Evolutionary conservation across 1,140 invertebrate genomes (phyloP).

Genomic region (Leptinotarsa undecemlineata): DNA sequence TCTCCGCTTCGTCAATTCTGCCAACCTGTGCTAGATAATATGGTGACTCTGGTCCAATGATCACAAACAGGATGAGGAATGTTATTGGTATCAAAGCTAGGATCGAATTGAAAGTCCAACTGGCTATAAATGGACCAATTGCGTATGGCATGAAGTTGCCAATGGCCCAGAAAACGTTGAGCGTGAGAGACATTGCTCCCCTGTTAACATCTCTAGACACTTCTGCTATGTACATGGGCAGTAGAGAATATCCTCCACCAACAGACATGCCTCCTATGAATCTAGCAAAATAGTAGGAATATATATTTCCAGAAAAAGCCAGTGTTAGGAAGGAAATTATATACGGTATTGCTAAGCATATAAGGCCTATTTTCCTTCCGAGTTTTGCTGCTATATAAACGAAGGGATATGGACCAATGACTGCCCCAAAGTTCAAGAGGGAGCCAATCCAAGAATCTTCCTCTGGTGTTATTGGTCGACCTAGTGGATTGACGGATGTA

Average conservation of each 20-base stretch:
- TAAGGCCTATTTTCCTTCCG: slow-evolving; percentile 55
- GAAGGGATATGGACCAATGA: slow-evolving; percentile 58
- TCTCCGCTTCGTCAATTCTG: slow-evolving; percentile 64
- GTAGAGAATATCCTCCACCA: slow-evolving; percentile 66
- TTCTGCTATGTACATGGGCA: slow-evolving; percentile 69
- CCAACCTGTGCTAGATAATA: slow-evolving; percentile 67
- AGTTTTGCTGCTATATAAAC: slow-evolving; percentile 51
- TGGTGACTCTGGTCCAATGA: slow-evolving; percentile 72
- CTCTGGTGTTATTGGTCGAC: slow-evolving; percentile 53
- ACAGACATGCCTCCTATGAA: slow-evolving; percentile 67
- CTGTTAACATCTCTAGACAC: slow-evolving; percentile 68
- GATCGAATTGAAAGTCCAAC: slow-evolving; percentile 57
- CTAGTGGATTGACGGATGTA: slow-evolving; percentile 44
- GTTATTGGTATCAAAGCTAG: slow-evolving; percentile 56
- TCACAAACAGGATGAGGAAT: slow-evolving; percentile 60
- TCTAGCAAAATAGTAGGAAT: slow-evolving; percentile 60
- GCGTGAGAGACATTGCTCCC: slow-evolving; percentile 54
- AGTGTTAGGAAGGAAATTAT: slow-evolving; percentile 69
- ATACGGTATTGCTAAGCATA: slow-evolving; percentile 59
- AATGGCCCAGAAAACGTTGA: slow-evolving; percentile 39
- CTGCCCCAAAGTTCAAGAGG: slow-evolving; percentile 75
- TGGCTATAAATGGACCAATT: slow-evolving; percentile 40
- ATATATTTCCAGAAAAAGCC: slow-evolving; percentile 58
- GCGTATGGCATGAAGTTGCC: slow-evolving; percentile 42
- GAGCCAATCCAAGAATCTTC: slow-evolving; percentile 80